These are phyloP conservation scores for Huso huso DNA, from an alignment of 2,797 vertebrate genomes.

Conservation along the genomic window DNA sequence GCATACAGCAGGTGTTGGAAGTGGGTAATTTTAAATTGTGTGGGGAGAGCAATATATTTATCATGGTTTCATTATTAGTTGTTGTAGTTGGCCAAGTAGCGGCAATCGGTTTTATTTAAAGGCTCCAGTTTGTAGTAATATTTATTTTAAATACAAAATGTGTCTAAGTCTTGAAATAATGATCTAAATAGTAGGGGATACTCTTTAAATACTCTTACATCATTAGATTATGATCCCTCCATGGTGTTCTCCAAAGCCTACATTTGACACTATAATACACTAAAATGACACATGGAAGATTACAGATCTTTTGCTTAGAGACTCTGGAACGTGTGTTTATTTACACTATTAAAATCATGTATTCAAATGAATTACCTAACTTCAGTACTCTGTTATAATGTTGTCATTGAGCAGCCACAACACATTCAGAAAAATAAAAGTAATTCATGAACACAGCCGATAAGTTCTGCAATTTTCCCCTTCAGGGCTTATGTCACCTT, in stretches of 20 bases:
- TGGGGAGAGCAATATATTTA: background rate
- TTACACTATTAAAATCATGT: background rate
- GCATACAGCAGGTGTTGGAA: background rate
- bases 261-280: background rate
- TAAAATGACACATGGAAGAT: background rate
- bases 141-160: background rate
- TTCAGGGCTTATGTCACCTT: background rate
- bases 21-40: background rate
- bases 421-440: background rate
- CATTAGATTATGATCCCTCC: background rate
- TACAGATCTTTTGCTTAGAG: background rate
- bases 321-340: background rate
- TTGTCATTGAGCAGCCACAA: background rate
- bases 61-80: background rate
- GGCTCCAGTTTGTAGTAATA: background rate
- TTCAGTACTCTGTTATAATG: no score
- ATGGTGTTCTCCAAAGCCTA: background rate
- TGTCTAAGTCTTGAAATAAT: background rate
- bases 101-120: background rate
- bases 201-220: background rate
- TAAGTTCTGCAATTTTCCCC: background rate
- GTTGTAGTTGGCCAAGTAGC: background rate
- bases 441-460: background rate
- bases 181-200: background rate
- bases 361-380: background rate